A percentile compares a stretch with the other conserved stretches of the same genome.
Conservation (phyloP, 2,888 invertebrate species). For the Phanerotoma sp. region DNA sequence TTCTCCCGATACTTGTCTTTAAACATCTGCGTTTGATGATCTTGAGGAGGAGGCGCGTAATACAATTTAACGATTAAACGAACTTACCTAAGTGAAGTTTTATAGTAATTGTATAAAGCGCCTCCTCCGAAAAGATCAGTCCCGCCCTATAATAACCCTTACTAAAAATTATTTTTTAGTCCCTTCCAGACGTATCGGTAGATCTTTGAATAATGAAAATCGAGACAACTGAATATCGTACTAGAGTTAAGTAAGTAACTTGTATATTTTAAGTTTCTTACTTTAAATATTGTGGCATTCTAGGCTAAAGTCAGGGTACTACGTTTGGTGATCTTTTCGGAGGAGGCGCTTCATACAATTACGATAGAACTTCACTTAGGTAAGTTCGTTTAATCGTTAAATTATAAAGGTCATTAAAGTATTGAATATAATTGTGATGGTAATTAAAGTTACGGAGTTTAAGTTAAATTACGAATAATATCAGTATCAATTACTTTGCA, state of each 20-base stretch:
- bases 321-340: too few relatives aligned
- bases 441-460: too few relatives aligned
- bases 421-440: too few relatives aligned
- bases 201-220: neutral
- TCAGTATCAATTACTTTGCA: too few relatives aligned
- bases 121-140: too few relatives aligned
- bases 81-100: constrained; percentile 25
- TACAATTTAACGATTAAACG: constrained; percentile 26
- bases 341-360: neutral
- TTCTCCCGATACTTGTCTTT: constrained; percentile 16
- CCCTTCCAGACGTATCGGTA: neutral
- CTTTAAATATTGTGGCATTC: neutral
- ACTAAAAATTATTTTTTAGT: neutral
- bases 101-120: constrained; percentile 13
- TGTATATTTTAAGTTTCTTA: too few relatives aligned
- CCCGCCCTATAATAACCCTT: constrained; percentile 10
- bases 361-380: too few relatives aligned
- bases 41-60: constrained; percentile 25
- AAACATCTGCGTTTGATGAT: constrained; percentile 24
- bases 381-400: too few relatives aligned
- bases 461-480: too few relatives aligned
- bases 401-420: too few relatives aligned
- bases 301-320: neutral
- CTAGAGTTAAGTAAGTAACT: neutral
- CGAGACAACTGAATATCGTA: neutral